These are phyloP conservation scores for Drosophila mercatorum DNA, from an alignment of 2,888 invertebrate species.

Conservation along the genomic window DNA sequence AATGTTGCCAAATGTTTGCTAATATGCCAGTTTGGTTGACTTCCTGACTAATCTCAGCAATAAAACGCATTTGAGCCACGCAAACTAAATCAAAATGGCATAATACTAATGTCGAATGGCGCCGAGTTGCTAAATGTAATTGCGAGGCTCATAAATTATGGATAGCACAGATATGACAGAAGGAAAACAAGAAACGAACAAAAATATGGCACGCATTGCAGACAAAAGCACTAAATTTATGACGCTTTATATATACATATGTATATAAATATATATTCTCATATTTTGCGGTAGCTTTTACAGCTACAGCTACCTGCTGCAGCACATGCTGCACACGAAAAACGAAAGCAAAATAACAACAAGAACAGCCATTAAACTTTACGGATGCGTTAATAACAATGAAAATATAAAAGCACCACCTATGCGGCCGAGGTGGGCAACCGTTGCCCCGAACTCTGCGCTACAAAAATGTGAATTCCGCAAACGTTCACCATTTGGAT, in stretches of 20 bases:
- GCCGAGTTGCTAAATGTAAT: slow-evolving; percentile 61
- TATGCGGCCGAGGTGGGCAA: slow-evolving; percentile 30
- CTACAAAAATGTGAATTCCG: slow-evolving; percentile 42
- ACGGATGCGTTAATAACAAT: slow-evolving; percentile 51
- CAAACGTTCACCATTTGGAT: slow-evolving; percentile 31
- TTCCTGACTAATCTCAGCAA: slow-evolving; percentile 10
- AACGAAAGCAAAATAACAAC: slow-evolving; percentile 25
- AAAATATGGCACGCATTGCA: slow-evolving; percentile 37
- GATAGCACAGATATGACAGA: slow-evolving; percentile 20
- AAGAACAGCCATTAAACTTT: slow-evolving; percentile 50
- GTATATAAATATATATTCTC: slow-evolving; percentile 16
- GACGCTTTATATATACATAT: slow-evolving; percentile 7
- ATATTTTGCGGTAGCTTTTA: slow-evolving; percentile 30
- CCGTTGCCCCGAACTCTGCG: slow-evolving; percentile 52
- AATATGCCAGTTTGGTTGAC: slow-evolving; percentile 28
- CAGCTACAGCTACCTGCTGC: slow-evolving; percentile 33
- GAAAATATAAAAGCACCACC: slow-evolving; percentile 47
- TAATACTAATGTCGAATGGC: slow-evolving; percentile 58
- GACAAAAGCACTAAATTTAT: slow-evolving; percentile 57
- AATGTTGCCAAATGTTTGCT: slow-evolving; percentile 44
- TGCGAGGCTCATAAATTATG: slow-evolving; percentile 57
- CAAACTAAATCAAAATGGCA: slow-evolving; percentile 53
- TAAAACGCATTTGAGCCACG: slow-evolving; percentile 22
- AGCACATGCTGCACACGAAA: slow-evolving; percentile 13
- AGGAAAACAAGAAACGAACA: slow-evolving; percentile 3